Base-by-base conservation (phyloP, 2,797 vertebrate species). In the Gallinago solitaria region DNA sequence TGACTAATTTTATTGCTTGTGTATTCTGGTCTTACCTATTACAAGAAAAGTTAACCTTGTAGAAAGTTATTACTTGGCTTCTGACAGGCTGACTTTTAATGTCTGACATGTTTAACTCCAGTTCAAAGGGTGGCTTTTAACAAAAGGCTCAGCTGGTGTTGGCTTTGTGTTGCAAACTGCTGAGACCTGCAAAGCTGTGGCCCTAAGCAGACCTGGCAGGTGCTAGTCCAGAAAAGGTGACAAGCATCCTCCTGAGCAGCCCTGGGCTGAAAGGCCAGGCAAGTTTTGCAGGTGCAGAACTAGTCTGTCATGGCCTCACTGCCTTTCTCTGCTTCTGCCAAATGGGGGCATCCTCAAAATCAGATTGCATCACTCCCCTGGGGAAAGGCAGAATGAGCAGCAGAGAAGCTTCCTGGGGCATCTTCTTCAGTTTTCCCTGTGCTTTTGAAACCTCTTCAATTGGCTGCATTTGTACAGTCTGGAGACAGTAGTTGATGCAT, bases 351-450 rank as follows among this genome's bases (percentile, higher is more conserved):
- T n/a, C 59, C 12, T 69, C 54, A 39, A 0, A 59, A 18, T 10
- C 27, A 6, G 30, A 5, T 35, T 33, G 4, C 7, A 4, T 73
- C 35, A 4, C 8, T 69, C 11, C 43, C 1, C 0, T 7, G 11
- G 11, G 27, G 25, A 6, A 45, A 63, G 53, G 63, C n/a, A 78
- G 37, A 21, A 1, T 1, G 6, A 67, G 21, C 48, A 71, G n/a
- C 1, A 0, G 16, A 45, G 59, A 45, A 32, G 50, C 50, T 73
- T 89, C 10, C 2, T 0, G 1, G 45, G 20, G 15, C 41, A 15
- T 23, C 39, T 27, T 74, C 37, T 60, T 83, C 41, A 19, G 18
- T 75, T 90, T 71, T 65, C 35, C 25, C 35, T 43, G 15, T 12
- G 15, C 57, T 83, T 81, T 69, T 75, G 53, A 65, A 95, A 61